A percentile compares a stretch with the other conserved stretches of the same genome.
Evolutionary conservation across 2,888 invertebrate species (phyloP).

Genomic region (Calliphora vomitoria): DNA sequence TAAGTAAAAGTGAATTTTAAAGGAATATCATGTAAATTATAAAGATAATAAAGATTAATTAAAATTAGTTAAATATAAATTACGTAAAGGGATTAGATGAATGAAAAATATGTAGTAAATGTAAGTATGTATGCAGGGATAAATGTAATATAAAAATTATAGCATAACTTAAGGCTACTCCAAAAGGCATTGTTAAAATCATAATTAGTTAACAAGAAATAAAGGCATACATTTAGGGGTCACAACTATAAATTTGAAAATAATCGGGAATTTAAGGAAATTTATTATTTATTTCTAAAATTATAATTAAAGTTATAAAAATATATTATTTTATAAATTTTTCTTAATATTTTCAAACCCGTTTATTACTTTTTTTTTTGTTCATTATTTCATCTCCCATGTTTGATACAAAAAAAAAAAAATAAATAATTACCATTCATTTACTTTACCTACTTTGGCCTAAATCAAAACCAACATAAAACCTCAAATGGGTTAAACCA

Average conservation of each 20-base stretch:
- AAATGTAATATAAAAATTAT: not conserved
- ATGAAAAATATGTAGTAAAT: not conserved
- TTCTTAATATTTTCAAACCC: too few species aligned
- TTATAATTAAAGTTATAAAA: too few species aligned
- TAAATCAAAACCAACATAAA: constrained; percentile 24
- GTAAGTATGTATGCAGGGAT: not conserved
- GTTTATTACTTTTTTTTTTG: too few species aligned
- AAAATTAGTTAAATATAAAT: constrained; percentile 7
- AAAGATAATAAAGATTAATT: constrained; percentile 8
- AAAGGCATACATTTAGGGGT: not conserved
- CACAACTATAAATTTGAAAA: not conserved
- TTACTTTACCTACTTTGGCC: constrained; percentile 12
- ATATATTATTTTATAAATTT: too few species aligned
- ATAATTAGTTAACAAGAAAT: not conserved
- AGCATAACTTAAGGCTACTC: not conserved
- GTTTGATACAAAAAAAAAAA: too few species aligned
- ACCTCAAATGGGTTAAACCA: constrained; percentile 48
- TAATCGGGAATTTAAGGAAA: too few species aligned
- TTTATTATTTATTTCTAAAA: too few species aligned
- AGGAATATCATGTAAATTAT: too few species aligned
- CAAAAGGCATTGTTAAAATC: not conserved
- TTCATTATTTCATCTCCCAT: too few species aligned
- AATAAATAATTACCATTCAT: not conserved
- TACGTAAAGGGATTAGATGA: not conserved
- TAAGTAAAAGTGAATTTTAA: not conserved